Evolutionary conservation across 1,140 invertebrate species (phyloP).

Genomic region (Tigriopus japonicus): DNA sequence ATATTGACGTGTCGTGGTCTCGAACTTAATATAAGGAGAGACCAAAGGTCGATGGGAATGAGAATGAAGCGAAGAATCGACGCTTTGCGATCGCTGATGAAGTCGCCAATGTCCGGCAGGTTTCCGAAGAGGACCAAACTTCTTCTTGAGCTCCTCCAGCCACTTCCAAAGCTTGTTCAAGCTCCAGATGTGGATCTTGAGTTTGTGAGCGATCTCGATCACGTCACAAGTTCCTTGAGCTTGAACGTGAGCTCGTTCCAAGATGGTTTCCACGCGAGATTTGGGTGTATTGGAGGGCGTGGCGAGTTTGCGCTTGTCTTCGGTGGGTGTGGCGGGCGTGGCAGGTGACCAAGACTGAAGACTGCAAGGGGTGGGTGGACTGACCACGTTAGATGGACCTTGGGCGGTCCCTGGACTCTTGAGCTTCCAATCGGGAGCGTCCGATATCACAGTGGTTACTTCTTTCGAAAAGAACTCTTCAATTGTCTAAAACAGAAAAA

Average conservation of each 20-base stretch:
- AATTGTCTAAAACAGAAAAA: not conserved
- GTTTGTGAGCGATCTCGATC: not conserved
- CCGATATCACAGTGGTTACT: constrained; percentile 2
- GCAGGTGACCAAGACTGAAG: too few relatives aligned
- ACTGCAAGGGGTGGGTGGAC: too few relatives aligned
- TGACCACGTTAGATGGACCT: too few relatives aligned
- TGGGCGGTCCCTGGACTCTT: not conserved
- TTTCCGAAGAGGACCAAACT: not conserved
- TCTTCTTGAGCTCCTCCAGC: not conserved
- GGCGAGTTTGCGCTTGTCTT: too few relatives aligned
- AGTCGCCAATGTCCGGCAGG: not conserved
- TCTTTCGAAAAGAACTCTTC: constrained; percentile 5
- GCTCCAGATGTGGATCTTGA: not conserved
- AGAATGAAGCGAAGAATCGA: not conserved
- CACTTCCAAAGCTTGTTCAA: not conserved
- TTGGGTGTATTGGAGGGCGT: too few relatives aligned
- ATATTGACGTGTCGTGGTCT: not conserved
- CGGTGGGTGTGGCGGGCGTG: too few relatives aligned
- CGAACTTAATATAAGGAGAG: not conserved
- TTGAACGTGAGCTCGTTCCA: not conserved
- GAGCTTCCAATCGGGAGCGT: constrained; percentile 12
- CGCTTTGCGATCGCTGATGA: not conserved
- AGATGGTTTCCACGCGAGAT: not conserved
- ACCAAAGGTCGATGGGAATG: not conserved
- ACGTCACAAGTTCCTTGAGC: not conserved